phyloP scores from a whole-genome alignment of 2,797 vertebrate genomes.

The Eidolon dupreanum region DNA sequence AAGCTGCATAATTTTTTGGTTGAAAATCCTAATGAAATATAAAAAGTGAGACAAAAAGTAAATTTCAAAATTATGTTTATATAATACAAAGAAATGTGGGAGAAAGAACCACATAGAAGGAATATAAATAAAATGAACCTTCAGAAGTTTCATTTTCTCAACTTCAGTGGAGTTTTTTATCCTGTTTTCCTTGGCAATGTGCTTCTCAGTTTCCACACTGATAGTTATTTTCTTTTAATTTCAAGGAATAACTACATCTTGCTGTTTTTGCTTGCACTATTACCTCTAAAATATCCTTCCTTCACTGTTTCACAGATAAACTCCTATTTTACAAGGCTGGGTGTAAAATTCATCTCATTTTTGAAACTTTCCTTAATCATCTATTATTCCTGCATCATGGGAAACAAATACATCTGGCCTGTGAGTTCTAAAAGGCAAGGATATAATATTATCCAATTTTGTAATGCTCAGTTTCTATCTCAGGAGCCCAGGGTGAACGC shows the following conservation, averaged over 20 bases:
- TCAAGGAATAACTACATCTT: neutral
- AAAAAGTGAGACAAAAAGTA: neutral
- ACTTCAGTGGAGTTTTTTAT: neutral
- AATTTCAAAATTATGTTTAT: neutral
- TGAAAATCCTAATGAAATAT: neutral
- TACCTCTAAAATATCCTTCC: neutral
- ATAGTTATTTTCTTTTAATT: neutral
- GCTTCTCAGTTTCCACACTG: neutral
- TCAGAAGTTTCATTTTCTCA: neutral
- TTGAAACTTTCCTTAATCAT: too few species aligned
- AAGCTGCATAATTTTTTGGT: too few species aligned
- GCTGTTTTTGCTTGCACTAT: neutral
- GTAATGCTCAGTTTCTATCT: too few species aligned
- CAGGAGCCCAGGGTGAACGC: too few species aligned
- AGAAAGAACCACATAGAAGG: neutral
- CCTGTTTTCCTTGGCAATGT: neutral
- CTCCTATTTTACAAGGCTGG: neutral
- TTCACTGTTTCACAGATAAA: neutral
- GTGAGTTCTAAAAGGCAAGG: too few species aligned
- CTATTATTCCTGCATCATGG: too few species aligned
- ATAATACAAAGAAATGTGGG: neutral
- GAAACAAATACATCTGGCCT: too few species aligned
- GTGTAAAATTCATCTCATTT: neutral
- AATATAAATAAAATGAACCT: too few species aligned
- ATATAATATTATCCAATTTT: too few species aligned